phyloP scores from a whole-genome alignment of 2,888 invertebrate species.

The Marasmarcha lunaedactyla region DNA sequence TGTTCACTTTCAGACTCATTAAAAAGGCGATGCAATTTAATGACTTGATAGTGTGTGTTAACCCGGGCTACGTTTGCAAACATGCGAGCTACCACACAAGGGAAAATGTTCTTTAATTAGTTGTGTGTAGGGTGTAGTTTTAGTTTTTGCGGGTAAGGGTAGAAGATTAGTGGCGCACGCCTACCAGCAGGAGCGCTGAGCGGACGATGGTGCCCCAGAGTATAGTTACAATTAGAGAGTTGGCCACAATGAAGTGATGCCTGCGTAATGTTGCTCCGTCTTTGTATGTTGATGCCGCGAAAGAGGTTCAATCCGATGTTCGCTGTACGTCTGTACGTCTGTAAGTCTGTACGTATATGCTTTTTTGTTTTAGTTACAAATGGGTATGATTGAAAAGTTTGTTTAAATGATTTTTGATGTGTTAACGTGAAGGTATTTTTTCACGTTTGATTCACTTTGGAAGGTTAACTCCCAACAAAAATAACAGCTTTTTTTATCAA shows the following conservation, averaged over 20 bases:
- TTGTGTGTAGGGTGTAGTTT: slow-evolving; percentile 21
- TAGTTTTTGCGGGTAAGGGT: slow-evolving; percentile 64
- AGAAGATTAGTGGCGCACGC: slow-evolving; percentile 70
- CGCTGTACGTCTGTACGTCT: slow-evolving; percentile 19
- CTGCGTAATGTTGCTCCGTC: slow-evolving; percentile 61
- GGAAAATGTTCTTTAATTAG: slow-evolving; percentile 29
- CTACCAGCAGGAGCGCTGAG: slow-evolving; percentile 66
- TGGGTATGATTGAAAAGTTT: too few species aligned
- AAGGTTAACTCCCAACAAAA: too few species aligned
- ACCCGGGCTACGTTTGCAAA: slow-evolving; percentile 67
- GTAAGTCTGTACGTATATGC: slow-evolving; percentile 4
- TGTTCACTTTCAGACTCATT: slow-evolving; percentile 71
- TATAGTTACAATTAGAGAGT: slow-evolving; percentile 70
- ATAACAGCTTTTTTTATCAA: too few species aligned
- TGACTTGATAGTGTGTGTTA: slow-evolving; percentile 70
- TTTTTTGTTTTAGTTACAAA: too few species aligned
- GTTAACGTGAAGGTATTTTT: too few species aligned
- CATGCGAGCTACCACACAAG: slow-evolving; percentile 22
- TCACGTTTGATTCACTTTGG: too few species aligned
- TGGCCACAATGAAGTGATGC: slow-evolving; percentile 70
- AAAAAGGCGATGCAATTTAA: slow-evolving; percentile 72
- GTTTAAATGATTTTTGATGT: too few species aligned
- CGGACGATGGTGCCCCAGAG: slow-evolving; percentile 66
- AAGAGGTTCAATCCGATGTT: slow-evolving; percentile 26
- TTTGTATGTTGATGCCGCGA: slow-evolving; percentile 67